Evolutionary conservation across 2,113 vertebrate genomes (phyloP).

Genomic region (Nipponia nippon): DNA sequence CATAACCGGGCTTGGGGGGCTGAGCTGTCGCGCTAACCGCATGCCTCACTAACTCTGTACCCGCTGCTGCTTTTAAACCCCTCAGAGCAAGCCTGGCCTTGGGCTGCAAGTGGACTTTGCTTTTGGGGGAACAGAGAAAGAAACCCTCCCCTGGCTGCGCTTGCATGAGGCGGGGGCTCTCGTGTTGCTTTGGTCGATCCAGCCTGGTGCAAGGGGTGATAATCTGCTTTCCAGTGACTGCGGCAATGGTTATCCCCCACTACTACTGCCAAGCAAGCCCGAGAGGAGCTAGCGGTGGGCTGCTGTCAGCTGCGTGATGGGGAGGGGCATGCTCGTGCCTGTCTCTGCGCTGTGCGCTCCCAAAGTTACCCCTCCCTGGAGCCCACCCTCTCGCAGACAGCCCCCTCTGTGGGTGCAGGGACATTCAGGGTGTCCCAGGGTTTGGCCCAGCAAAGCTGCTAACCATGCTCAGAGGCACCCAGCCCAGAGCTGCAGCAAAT

Average conservation of each 20-base stretch:
- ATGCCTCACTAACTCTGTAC: slow-evolving; percentile 59
- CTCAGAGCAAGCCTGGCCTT: background rate
- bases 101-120: background rate
- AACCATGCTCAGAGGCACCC: accelerated
- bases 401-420: background rate
- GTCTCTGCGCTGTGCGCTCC: background rate
- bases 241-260: background rate
- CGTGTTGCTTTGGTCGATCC: background rate
- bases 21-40: slow-evolving; percentile 67
- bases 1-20: slow-evolving; percentile 53
- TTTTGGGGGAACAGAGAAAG: background rate
- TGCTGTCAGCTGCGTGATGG: background rate
- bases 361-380: background rate
- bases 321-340: background rate
- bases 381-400: accelerated
- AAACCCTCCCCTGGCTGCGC: background rate
- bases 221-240: background rate
- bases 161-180: slow-evolving; percentile 8
- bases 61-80: background rate
- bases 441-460: background rate
- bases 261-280: accelerated
- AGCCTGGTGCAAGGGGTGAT: background rate
- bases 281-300: background rate
- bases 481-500: background rate
- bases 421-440: background rate